Evolutionary conservation across 2,113 vertebrate species (phyloP), one percentile per base, ranked within the genome.

Genomic region (Hydrolagus affinis): DNA sequence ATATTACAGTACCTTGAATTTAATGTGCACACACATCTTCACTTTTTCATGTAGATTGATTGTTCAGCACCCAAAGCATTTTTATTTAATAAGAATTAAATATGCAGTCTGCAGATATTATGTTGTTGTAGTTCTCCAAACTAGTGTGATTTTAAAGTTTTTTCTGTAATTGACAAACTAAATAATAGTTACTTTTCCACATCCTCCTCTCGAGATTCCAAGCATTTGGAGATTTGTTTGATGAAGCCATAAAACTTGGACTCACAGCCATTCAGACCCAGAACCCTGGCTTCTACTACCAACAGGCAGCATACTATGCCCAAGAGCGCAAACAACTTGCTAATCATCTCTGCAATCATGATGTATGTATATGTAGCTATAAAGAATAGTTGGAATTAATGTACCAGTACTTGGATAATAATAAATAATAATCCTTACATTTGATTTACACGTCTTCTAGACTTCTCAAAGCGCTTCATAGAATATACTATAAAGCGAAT

Each of bases 241-340:
- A 99, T 91, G 98, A 99, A 92, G 98, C 98, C 0, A 99, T 99
- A 86, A 99, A 99, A 87, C 91, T 99, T 89, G 98, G 98, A 11
- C 88, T 99, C 89, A 96, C 98, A 0, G 97, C 98, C 75, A 99
- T 99, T 89, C 98, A 99, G 88, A 99, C 98, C 6, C 98, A 99
- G 91, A 99, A 99, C 89, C 98, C 98, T 66, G 98, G 98, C 69
- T 99, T 99, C 89, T 99, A 99, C 92, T 99, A 99, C 89, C 98
- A 99, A 89, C 98, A 99, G 88, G 97, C 96, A 86, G 97, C 98
- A 0, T 95, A 95, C 88, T 98, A 98, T 25, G 95, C 96, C 14
- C 98, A 99, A 92, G 98, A 99, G 70, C 90, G 96, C 85, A 98
- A 98, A 62, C 95, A 96, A 25, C 91, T 94, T 78, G 94, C 95